Conservation (phyloP, 2,888 invertebrate species). For the Thecocarcelia acutangulata region DNA sequence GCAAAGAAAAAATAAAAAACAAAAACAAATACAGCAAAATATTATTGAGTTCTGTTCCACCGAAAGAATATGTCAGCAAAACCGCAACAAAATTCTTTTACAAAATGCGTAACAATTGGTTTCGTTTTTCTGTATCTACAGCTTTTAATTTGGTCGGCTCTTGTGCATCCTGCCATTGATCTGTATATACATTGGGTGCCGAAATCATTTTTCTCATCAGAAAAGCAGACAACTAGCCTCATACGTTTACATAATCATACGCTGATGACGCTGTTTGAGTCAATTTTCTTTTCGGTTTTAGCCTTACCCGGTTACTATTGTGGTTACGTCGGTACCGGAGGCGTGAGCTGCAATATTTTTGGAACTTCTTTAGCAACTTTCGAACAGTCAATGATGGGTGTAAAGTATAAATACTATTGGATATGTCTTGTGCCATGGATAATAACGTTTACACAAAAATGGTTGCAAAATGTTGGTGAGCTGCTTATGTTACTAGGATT, state of each 20-base stretch:
- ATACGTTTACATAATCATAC: conserved; percentile 63
- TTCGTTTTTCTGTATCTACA: conserved; percentile 70
- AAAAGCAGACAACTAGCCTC: conserved; percentile 65
- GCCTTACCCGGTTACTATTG: conserved; percentile 71
- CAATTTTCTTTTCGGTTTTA: conserved; percentile 70
- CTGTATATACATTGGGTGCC: conserved; percentile 69
- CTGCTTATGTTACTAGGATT: conserved; percentile 68
- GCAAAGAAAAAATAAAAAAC: conserved; percentile 29
- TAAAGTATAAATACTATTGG: conserved; percentile 71
- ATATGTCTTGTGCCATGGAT: conserved; percentile 73
- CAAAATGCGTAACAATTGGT: conserved; percentile 51
- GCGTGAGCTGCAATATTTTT: conserved; percentile 58
- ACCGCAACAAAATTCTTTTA: conserved; percentile 63
- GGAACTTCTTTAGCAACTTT: conserved; percentile 66
- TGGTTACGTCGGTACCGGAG: conserved; percentile 55
- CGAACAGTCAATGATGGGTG: conserved; percentile 71
- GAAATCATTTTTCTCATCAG: conserved; percentile 70
- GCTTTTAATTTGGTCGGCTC: conserved; percentile 70
- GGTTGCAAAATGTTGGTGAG: conserved; percentile 70
- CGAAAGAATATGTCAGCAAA: conserved; percentile 64
- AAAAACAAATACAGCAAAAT: no score
- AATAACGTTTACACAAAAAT: conserved; percentile 71
- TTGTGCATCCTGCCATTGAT: conserved; percentile 66
- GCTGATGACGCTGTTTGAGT: conserved; percentile 67
- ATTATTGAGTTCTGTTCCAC: conserved; percentile 53